A percentile compares a stretch with the other conserved stretches of the same genome.
These are phyloP conservation scores for Crepidodera aurea DNA, from an alignment of 2,888 invertebrate genomes.

Conservation along the genomic window DNA sequence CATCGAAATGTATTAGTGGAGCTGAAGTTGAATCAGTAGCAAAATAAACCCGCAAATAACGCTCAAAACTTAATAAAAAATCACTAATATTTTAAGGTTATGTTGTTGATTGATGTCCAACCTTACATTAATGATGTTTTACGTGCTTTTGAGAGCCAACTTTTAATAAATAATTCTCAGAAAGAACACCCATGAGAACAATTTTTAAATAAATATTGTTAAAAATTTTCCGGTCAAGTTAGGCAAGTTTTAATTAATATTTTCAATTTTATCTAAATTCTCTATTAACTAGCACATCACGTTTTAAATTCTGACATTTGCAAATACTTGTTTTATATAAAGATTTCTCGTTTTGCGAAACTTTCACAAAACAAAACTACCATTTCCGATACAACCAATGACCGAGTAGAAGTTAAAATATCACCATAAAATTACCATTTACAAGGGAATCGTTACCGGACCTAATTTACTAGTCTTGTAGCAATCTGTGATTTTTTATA, in stretches of 20 bases:
- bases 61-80: too few relatives aligned
- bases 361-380: constrained; percentile 11
- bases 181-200: too few relatives aligned
- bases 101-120: too few relatives aligned
- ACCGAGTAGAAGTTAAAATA: not conserved
- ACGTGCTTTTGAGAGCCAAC: too few relatives aligned
- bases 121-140: too few relatives aligned
- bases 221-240: not conserved
- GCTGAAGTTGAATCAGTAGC: too few relatives aligned
- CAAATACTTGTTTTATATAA: not conserved
- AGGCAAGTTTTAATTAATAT: not conserved
- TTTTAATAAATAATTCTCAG: too few relatives aligned
- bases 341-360: not conserved
- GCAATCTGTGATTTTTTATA: not conserved
- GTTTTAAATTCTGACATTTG: constrained; percentile 5
- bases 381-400: constrained; percentile 4
- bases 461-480: constrained; percentile 5
- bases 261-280: not conserved
- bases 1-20: too few relatives aligned
- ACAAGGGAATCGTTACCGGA: constrained; percentile 9
- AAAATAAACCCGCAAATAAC: too few relatives aligned
- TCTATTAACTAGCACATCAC: constrained; percentile 8
- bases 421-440: constrained; percentile 6
- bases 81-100: too few relatives aligned
- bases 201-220: too few relatives aligned